Conservation (phyloP, 2,888 invertebrate genomes). For the Lamproptera curius region DNA sequence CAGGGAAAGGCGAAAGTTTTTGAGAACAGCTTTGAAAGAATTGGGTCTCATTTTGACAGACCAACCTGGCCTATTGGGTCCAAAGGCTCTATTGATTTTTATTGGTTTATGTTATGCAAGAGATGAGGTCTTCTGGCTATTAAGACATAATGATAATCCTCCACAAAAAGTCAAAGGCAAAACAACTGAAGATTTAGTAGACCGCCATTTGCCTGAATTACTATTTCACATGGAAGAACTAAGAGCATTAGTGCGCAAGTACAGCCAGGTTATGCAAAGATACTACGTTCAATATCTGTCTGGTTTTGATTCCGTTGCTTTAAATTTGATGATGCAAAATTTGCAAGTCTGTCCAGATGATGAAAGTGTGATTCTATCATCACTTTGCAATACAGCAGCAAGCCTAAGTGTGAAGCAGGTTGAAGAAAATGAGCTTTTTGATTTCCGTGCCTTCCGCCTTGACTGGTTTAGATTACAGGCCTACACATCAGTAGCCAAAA, state of each 20-base stretch:
- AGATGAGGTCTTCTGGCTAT: slow-evolving; percentile 98
- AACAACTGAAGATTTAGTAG: slow-evolving; percentile 94
- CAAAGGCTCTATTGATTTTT: slow-evolving; percentile 97
- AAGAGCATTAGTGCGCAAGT: slow-evolving; percentile 94
- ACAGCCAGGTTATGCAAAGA: slow-evolving; percentile 97
- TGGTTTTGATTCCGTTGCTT: slow-evolving; percentile 95
- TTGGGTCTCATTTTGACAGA: slow-evolving; percentile 96
- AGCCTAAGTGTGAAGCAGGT: slow-evolving; percentile 95
- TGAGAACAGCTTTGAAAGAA: slow-evolving; percentile 96
- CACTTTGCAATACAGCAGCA: slow-evolving; percentile 92
- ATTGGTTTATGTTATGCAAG: slow-evolving; percentile 97
- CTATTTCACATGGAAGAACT: slow-evolving; percentile 99
- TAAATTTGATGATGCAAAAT: slow-evolving; percentile 91
- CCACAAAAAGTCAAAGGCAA: slow-evolving; percentile 93
- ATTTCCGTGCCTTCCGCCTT: slow-evolving; percentile 95
- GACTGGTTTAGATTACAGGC: slow-evolving; percentile 99
- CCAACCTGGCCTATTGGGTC: slow-evolving; percentile 98
- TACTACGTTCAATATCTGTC: slow-evolving; percentile 98
- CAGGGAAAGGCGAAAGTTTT: slow-evolving; percentile 96
- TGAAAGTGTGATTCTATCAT: slow-evolving; percentile 95
- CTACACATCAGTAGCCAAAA: slow-evolving; percentile 91
- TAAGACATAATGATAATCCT: slow-evolving; percentile 97
- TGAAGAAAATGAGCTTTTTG: slow-evolving; percentile 96
- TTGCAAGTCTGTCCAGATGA: slow-evolving; percentile 94
- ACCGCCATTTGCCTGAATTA: slow-evolving; percentile 96